phyloP scores from a whole-genome alignment of 2,888 invertebrate species.

The Philaethria dido region DNA sequence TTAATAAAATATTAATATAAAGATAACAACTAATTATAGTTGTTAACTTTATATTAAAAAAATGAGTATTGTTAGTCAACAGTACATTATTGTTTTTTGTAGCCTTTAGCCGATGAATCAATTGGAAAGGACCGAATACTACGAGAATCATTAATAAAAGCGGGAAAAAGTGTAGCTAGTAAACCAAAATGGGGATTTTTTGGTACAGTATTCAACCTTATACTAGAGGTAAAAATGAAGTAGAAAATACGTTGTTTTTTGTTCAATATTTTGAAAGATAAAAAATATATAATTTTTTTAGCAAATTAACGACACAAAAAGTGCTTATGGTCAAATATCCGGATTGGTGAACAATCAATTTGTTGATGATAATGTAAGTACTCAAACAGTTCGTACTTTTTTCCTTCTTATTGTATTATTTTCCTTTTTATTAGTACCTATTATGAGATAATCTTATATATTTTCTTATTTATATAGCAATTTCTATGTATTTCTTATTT shows the following conservation, averaged over 20 bases:
- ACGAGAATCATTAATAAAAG: conserved; percentile 61
- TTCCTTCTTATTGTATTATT: too few species aligned
- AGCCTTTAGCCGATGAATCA: conserved; percentile 69
- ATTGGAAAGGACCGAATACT: conserved; percentile 67
- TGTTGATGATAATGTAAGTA: conserved; percentile 72
- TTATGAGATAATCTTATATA: too few species aligned
- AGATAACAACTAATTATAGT: too few species aligned
- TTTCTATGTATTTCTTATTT: too few species aligned
- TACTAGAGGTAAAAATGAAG: conserved; percentile 65
- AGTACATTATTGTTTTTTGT: conserved; percentile 47
- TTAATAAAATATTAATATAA: too few species aligned
- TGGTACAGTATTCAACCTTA: conserved; percentile 76
- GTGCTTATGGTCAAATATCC: conserved; percentile 76
- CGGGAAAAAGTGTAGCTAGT: conserved; percentile 60
- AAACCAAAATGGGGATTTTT: conserved; percentile 77
- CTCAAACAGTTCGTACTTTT: not conserved
- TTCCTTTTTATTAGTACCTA: too few species aligned
- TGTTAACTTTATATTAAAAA: not conserved
- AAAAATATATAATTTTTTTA: conserved; percentile 53
- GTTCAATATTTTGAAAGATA: not conserved
- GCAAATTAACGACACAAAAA: conserved; percentile 82
- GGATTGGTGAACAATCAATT: conserved; percentile 73
- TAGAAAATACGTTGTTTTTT: not conserved
- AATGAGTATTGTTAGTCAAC: too few species aligned
- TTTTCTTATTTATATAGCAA: too few species aligned